Base-by-base conservation (phyloP, 2,888 invertebrate species). In the Callinectes sapidus region DNA sequence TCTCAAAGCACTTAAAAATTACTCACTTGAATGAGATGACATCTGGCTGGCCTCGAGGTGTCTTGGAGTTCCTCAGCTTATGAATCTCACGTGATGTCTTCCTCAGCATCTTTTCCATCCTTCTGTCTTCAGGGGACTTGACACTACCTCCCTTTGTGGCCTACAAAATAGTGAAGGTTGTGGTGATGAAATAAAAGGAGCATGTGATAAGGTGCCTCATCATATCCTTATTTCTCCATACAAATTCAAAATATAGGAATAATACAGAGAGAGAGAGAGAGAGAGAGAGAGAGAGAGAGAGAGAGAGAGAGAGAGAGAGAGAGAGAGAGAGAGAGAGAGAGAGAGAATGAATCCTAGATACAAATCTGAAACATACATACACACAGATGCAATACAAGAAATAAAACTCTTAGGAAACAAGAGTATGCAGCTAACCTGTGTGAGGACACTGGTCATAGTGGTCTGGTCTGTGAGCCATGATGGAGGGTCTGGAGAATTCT, bases 61-160 rank as follows among this genome's bases (percentile, higher is more conserved):
- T 94, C 95, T 98, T 97, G 90, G 98, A 98, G 96, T 98, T 98
- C 95, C 98, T 96, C 94, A 99, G 96, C 95, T 98, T 97, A 96
- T 98, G 98, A 95, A 99, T 98, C 96, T 99, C 99, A 95, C 98
- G 97, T 93, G 98, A 98, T 18, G 98, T 98, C 95, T 98, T 97
- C 96, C 97, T 97, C 95, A 99, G 96, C 96, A 98, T 97, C 95
- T 98, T 97, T 96, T 98, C 97, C 95, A 98, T 97, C 95, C 97
- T 96, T 95, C 96, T 96, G 95, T 98, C 97, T 95, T 97, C 97
- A 0, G 96, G 95, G 71, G 96, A 97, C 95, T 96, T 97, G 1
- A 96, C 96, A 93, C 96, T 96, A 94, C 96, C 96, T 87, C 96
- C 96, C 87, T 95, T 96, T 95, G 97, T 97, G 1, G 96, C 97